Evolutionary conservation across 2,797 vertebrate species (phyloP), one percentile per base, ranked within the genome.

Genomic region (Sus cebifrons): DNA sequence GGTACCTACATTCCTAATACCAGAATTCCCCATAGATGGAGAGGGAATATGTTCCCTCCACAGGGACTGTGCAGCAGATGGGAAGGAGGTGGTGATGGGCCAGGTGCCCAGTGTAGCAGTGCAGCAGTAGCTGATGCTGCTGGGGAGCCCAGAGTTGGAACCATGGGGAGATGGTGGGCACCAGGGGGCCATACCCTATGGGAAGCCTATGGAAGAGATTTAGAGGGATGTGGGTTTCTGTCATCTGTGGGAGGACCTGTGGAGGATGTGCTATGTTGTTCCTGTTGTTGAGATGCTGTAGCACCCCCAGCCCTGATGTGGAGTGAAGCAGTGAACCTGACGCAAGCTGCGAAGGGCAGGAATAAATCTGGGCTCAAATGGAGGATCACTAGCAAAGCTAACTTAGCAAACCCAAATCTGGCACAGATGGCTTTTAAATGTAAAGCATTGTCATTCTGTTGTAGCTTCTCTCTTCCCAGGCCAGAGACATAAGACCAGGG

Each of bases 381-480:
- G 25, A 54, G 25, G 32, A 25, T 25, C 56, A 25, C 10, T 29
- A 65, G 36, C 60, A 77, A 64, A 75, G 71, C 13, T 44, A 62
- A 11, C 6, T 62, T 20, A 29, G 8, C 18, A 44, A 14, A 15
- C 36, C 73, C 21, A 16, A 21, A 65, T 32, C 8, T 5, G 52
- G 52, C 60, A 49, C 27, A 92, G 74, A 29, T 6, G 5, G 29
- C 6, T 73, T 71, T 60, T 44, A 40, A 78, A 79, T 23, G 2
- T 68, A 62, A 60, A 65, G 49, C 32, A 17, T 93, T 84, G 20
- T 40, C 18, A 85, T 65, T 87, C 49, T 78, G 68, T 65, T 21
- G n/a, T 9, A 58, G 85, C 18, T 73, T 75, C n/a, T 89, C 40
- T 65, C 62, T 56, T 4, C 7, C 0, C 1, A 64, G 77, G 29